Conservation (phyloP, 2,113 vertebrate species). For the Peromyscus californicus region DNA sequence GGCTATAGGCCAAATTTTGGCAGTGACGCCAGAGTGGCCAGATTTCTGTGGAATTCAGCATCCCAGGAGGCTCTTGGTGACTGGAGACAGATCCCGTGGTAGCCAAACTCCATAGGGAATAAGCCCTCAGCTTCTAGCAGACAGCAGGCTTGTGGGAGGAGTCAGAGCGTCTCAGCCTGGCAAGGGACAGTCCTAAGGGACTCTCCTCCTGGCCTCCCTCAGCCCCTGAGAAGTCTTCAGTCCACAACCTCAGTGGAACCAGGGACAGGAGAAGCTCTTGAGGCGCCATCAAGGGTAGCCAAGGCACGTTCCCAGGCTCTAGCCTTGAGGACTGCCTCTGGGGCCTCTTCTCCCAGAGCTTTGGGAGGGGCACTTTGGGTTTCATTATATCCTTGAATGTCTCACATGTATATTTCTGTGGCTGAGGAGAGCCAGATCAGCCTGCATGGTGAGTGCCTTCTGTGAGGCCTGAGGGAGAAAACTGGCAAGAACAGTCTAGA, state of each 20-base stretch:
- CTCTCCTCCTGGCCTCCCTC: neutral
- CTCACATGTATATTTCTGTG: neutral
- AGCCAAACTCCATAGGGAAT: slow-evolving; percentile 76
- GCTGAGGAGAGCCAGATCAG: neutral
- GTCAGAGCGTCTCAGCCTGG: slow-evolving; percentile 72
- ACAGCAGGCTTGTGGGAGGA: slow-evolving; percentile 68
- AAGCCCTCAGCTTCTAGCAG: slow-evolving; percentile 62
- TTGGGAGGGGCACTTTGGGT: neutral
- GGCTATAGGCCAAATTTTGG: slow-evolving; percentile 73
- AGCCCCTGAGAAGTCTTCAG: slow-evolving; percentile 70
- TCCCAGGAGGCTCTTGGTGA: slow-evolving; percentile 71
- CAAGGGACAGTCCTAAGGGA: slow-evolving; percentile 68
- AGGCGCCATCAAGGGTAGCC: slow-evolving; percentile 38
- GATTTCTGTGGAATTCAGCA: slow-evolving; percentile 78
- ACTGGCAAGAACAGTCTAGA: neutral
- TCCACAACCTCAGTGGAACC: slow-evolving; percentile 6
- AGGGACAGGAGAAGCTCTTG: slow-evolving; percentile 54
- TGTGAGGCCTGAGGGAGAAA: neutral
- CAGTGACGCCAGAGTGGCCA: slow-evolving; percentile 79
- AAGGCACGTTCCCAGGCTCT: slow-evolving; percentile 70
- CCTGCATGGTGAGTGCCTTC: neutral
- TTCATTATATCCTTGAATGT: neutral
- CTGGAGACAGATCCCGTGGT: slow-evolving; percentile 76
- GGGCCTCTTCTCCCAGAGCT: slow-evolving; percentile 14
- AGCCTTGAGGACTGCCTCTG: neutral